Conservation (phyloP, 2,797 vertebrate species). For the Muscicapa comitata region DNA sequence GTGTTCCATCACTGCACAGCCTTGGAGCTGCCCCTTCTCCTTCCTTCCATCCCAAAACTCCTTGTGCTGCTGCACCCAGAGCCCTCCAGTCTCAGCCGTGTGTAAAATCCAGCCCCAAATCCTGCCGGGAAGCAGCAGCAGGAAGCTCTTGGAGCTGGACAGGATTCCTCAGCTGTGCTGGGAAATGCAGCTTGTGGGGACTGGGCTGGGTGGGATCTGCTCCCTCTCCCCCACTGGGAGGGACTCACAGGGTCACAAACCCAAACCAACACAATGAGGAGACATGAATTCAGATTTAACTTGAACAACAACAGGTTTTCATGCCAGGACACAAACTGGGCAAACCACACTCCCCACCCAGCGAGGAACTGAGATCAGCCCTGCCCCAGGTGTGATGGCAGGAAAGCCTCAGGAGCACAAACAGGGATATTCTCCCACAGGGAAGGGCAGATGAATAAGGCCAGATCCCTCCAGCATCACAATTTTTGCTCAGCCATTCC, state of each 20-base stretch:
- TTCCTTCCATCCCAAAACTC: conserved; percentile 38
- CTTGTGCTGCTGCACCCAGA: neutral
- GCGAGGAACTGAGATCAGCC: neutral
- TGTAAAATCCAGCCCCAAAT: neutral
- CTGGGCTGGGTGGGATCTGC: neutral
- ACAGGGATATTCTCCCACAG: neutral
- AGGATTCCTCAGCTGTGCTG: neutral
- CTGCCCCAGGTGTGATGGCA: neutral
- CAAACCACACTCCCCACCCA: neutral
- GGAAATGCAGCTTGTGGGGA: neutral
- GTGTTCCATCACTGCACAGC: conserved; percentile 11
- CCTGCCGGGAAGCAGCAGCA: neutral
- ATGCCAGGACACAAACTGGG: rapidly evolving
- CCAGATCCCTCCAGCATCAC: neutral
- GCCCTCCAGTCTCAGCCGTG: neutral
- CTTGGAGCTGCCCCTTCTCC: neutral
- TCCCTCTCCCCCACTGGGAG: neutral
- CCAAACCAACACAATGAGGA: neutral
- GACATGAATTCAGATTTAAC: rapidly evolving
- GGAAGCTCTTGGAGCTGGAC: neutral
- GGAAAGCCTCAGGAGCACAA: neutral
- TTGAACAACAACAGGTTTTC: neutral
- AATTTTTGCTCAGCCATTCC: neutral
- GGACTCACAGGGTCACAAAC: neutral
- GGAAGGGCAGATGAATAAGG: neutral